These are phyloP conservation scores for Sitta carolinensis DNA, from an alignment of 2,797 vertebrate genomes.

Conservation along the genomic window DNA sequence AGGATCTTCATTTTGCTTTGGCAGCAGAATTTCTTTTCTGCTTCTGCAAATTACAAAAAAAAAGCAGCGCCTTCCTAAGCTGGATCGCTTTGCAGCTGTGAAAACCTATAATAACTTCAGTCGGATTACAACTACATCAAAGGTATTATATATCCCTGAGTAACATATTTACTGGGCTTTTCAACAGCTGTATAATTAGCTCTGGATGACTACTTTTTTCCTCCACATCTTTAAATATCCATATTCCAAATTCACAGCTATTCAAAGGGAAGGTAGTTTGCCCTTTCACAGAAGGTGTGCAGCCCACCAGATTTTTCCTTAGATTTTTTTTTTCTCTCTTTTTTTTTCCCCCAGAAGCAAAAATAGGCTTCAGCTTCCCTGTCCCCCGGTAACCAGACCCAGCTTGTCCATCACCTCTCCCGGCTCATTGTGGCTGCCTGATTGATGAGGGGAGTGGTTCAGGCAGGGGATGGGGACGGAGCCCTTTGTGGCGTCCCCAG, in stretches of 20 bases:
- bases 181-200: constrained; percentile 75
- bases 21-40: constrained; percentile 68
- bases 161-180: constrained; percentile 74
- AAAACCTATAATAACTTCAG: constrained; percentile 76
- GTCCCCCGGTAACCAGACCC: neutral
- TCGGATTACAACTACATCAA: constrained; percentile 75
- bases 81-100: constrained; percentile 71
- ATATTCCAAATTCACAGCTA: constrained; percentile 48
- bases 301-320: neutral
- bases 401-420: neutral
- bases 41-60: constrained; percentile 35
- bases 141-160: constrained; percentile 75
- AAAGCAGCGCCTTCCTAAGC: constrained; percentile 30
- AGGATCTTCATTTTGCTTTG: constrained; percentile 65
- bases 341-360: rapidly evolving
- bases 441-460: constrained; percentile 1
- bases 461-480: neutral
- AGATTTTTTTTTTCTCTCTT: neutral
- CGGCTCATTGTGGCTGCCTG: neutral
- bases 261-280: constrained; percentile 32
- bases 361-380: neutral
- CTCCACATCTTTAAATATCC: constrained; percentile 66
- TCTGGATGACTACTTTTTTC: constrained; percentile 66
- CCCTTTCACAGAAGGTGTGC: neutral
- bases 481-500: neutral